Base-by-base conservation (phyloP, 92 coral and sea anemone genomes). In the Phenganax stokvisi region DNA sequence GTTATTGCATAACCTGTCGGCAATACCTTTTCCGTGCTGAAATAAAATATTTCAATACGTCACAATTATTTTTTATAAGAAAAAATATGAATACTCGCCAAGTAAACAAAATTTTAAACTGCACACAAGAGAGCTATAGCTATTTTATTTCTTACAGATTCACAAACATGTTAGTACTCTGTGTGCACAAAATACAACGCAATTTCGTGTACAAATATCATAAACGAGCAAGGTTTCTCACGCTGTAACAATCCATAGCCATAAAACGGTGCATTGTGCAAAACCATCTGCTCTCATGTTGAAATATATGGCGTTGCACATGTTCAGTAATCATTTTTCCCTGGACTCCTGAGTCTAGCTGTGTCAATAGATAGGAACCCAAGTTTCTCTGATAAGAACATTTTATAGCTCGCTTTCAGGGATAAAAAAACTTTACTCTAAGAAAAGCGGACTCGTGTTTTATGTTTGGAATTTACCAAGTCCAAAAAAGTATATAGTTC, bases 351-450 rank as follows among this genome's bases (percentile, higher is more conserved):
- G 72, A 20, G 31, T 66, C 10, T 66, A 6, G 47, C 73, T 68
- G 44, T 8, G 54, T 9, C 73, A 53, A 29, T 25, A 68, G 73
- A 75, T 57, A 76, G 70, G 66, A 76, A 57, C 69, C 81, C 69
- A 30, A 51, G 51, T 52, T 12, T n/a, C 9, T 51, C 56, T 63
- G 83, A 79, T 79, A 79, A 79, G 74, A 31, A 7, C 51, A 77
- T 28, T 77, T 64, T 51, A 3, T 25, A n/a, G 70, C 12, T 76
- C 37, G 11, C 17, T 13, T 20, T 27, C 47, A 44, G 81, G 47
- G n/a, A 59, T 17, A 47, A 12, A 11, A 13, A 4, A 59, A 62
- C 60, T 11, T 52, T 31, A 53, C 37, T 59, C 44, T 11, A 4
- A 52, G 73, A 29, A 17, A 29, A 29, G 76, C 56, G 30, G 56